Base-by-base conservation (phyloP, 2,888 invertebrate genomes). In the Eristalis arbustorum region DNA sequence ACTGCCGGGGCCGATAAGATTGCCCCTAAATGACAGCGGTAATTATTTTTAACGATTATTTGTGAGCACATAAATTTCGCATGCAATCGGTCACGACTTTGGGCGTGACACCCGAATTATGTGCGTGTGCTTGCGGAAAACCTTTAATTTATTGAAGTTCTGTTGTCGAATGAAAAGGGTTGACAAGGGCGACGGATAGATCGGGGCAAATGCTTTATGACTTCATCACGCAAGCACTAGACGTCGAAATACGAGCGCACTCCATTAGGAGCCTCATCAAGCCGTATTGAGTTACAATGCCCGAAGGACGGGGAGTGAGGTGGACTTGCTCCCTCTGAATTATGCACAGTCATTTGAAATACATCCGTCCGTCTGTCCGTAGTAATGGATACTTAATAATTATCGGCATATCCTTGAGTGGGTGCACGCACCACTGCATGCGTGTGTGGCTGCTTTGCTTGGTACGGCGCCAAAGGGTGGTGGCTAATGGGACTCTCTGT, bases 1-100 rank as follows among this genome's bases (percentile, higher is more conserved):
- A 61, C 14, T 56, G 69, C n/a, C 34, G 18, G 5, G 22, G 40
- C 18, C 78, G 69, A 83, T 74, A 77, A 59, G 68, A 42, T 42
- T 68, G 28, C 40, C 34, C 23, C 22, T 25, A 63, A 83, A 66
- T 75, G 71, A 66, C 61, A 18, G 62, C 34, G 18, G 67, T 75
- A 84, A 84, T 84, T 84, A 68, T 80, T 80, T 84, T 67, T 76
- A 84, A 80, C 79, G 75, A 80, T 72, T 76, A 84, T 84, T 79
- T 79, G 66, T 49, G 62, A 11, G 34, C 62, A 49, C 79, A 76
- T 80, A 84, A 80, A 84, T 80, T 76, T 59, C 22, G 22, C 77
- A 71, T 71, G 71, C 84, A 84, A 75, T 80, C 79, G 71, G 74
- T 71, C 57, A 80, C 79, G 73, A 78, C 61, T 68, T 69, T 56